Conservation (phyloP, 1,140 invertebrate species). For the Hyphantria cunea region DNA sequence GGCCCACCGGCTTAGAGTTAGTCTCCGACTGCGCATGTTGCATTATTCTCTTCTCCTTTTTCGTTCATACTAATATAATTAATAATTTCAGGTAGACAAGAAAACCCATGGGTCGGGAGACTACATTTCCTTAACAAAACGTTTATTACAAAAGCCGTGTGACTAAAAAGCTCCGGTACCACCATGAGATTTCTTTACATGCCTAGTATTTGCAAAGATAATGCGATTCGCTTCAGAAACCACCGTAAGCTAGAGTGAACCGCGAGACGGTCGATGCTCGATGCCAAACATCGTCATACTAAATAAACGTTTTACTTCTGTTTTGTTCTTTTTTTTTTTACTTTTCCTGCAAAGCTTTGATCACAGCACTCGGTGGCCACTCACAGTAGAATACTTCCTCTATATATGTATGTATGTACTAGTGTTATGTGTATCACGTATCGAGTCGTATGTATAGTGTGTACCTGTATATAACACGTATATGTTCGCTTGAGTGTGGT, state of each 20-base stretch:
- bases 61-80: conserved; percentile 80
- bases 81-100: conserved; percentile 80
- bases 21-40: conserved; percentile 51
- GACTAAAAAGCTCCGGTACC: conserved; percentile 59
- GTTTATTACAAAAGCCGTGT: conserved; percentile 62
- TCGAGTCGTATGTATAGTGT: conserved; percentile 45
- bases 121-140: conserved; percentile 73
- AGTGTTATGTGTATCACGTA: conserved; percentile 29
- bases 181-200: conserved; percentile 37
- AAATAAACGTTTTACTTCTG: conserved; percentile 74
- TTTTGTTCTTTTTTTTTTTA: conserved; percentile 74
- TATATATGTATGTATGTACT: conserved; percentile 50
- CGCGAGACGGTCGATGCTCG: conserved; percentile 17
- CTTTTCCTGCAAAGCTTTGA: conserved; percentile 72
- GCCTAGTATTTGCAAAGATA: conserved; percentile 23
- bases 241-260: conserved; percentile 17
- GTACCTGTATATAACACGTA: conserved; percentile 54
- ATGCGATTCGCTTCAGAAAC: conserved; percentile 27
- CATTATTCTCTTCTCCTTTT: conserved; percentile 56
- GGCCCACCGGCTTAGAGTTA: conserved; percentile 53
- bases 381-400: conserved; percentile 65
- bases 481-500: conserved; percentile 53
- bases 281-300: conserved; percentile 25
- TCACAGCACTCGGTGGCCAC: conserved; percentile 78
- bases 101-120: conserved; percentile 76